Evolutionary conservation across 2,888 invertebrate species (phyloP), one percentile per base, ranked within the genome.

Genomic region (Aelia acuminata): DNA sequence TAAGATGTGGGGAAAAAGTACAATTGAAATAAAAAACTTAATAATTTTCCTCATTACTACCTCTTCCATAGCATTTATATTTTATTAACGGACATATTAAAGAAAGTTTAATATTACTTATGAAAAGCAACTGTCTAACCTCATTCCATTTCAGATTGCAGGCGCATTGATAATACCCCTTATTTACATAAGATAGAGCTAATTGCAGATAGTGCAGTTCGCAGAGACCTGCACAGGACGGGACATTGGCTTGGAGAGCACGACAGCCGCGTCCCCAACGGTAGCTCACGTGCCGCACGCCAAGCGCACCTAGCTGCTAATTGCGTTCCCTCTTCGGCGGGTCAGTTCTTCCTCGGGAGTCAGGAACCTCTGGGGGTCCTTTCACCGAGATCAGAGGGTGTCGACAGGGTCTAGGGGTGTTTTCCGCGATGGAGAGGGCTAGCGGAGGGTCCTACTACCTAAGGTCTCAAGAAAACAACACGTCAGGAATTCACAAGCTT

Each of bases 261-360:
- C 57, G 57, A 57, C 57, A 57, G 26, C 26, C 26, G 57, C 57
- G 57, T 57, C 57, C 57, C 26, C 57, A 57, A 57, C 57, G 57
- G 57, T 57, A 57, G 57, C 5, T 57, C 26, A 57, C 57, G 57
- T 57, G 57, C 57, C 3, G 57, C 57, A 57, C 57, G 57, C 57
- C 57, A 57, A 4, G n/a, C n/a, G n/a, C n/a, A n/a, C 0, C 26
- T 31, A 4, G 11, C 53, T 26, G 57, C 57, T 57, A 57, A 57
- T 57, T 57, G 57, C n/a, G n/a, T n/a, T 57, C 15, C 53, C 53
- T n/a, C 53, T n/a, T n/a, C 3, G 53, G 22, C 57, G 57, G 57
- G 26, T 57, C 57, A 57, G 57, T 57, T 57, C 57, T 57, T 57
- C 26, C 26, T 26, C 57, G 26, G 57, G 57, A 57, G 57, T 57